phyloP scores from a whole-genome alignment of 1,140 invertebrate genomes.

The Thaumatotibia leucotreta region DNA sequence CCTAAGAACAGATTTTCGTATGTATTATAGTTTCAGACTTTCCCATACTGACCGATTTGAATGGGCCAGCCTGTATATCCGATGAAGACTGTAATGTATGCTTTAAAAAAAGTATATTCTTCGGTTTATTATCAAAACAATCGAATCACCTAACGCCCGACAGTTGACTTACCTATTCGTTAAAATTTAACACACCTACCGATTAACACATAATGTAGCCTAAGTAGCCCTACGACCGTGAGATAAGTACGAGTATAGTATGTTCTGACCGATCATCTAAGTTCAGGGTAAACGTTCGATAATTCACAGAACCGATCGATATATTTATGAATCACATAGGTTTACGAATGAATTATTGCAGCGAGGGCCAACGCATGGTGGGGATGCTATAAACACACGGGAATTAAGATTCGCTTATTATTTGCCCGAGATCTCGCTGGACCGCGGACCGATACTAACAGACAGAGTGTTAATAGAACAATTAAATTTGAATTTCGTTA shows the following conservation, averaged over 20 bases:
- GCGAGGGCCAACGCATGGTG: neutral
- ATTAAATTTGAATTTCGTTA: neutral
- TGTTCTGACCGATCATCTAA: neutral
- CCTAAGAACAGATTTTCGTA: too few relatives aligned
- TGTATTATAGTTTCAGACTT: too few relatives aligned
- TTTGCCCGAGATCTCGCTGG: neutral
- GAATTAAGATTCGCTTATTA: neutral
- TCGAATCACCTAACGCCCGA: too few relatives aligned
- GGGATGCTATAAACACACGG: neutral
- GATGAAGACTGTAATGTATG: too few relatives aligned
- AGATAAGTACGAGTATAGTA: too few relatives aligned
- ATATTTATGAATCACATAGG: neutral
- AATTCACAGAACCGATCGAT: neutral
- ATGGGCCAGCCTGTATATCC: too few relatives aligned
- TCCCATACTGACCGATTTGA: too few relatives aligned
- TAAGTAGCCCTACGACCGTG: neutral
- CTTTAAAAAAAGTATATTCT: too few relatives aligned
- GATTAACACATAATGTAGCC: too few relatives aligned
- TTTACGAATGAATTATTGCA: neutral
- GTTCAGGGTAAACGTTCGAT: neutral
- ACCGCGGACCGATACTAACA: neutral
- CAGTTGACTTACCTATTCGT: neutral
- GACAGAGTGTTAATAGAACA: neutral
- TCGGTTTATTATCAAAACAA: too few relatives aligned
- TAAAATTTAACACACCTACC: neutral